A percentile compares a stretch with the other conserved stretches of the same genome.
Evolutionary conservation across 2,888 invertebrate genomes (phyloP).

Genomic region (Drosophila setosimentum): DNA sequence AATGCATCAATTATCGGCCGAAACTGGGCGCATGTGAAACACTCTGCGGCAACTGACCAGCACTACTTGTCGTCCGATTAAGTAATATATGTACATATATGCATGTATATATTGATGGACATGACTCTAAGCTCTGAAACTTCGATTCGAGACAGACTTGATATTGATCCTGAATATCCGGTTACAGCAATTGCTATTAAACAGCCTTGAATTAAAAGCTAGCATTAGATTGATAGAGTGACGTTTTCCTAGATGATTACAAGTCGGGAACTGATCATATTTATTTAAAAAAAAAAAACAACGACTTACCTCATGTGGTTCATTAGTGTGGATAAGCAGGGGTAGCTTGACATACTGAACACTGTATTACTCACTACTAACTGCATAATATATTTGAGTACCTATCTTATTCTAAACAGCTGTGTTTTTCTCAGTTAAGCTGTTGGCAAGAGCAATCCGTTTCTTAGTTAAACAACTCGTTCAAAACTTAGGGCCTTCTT

Average conservation of each 20-base stretch:
- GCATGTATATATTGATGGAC: constrained; percentile 32
- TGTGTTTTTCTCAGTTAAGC: neutral
- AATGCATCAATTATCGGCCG: constrained; percentile 73
- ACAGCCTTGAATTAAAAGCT: constrained; percentile 19
- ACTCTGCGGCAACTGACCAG: constrained; percentile 44
- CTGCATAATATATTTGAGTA: neutral
- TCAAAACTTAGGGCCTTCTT: neutral
- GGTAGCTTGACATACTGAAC: neutral
- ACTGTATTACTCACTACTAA: neutral
- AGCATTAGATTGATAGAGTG: neutral
- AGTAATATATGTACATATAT: neutral
- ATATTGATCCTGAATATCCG: constrained; percentile 51
- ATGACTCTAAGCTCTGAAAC: constrained; percentile 26
- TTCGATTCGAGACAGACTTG: constrained; percentile 24
- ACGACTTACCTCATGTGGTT: neutral
- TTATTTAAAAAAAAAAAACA: neutral
- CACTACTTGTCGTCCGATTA: neutral
- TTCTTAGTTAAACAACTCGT: neutral
- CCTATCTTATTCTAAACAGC: neutral
- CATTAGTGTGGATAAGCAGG: neutral
- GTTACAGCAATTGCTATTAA: constrained; percentile 23
- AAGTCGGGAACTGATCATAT: neutral
- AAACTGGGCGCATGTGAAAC: constrained; percentile 68
- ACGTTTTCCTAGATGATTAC: neutral
- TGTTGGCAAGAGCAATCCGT: neutral